phyloP scores from a whole-genome alignment of 2,797 vertebrate genomes.

The Rhabdomys pumilio region DNA sequence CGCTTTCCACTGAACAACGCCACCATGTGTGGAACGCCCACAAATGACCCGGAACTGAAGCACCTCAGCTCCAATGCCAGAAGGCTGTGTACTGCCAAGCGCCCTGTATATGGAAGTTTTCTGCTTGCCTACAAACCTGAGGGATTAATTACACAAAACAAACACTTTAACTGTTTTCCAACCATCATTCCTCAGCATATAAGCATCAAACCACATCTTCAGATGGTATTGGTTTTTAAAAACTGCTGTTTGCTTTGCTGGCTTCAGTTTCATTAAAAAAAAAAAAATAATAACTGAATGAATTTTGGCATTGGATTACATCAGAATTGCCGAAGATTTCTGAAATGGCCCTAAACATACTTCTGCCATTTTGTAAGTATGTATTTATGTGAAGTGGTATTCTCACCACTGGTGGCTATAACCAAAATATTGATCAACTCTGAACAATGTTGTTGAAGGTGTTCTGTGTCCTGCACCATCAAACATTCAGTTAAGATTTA shows the following conservation, averaged over 20 bases:
- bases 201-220: background rate
- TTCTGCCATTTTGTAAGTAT: background rate
- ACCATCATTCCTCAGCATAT: background rate
- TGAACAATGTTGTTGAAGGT: background rate
- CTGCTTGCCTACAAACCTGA: background rate
- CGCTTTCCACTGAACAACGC: background rate
- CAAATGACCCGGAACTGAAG: too few relatives aligned
- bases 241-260: background rate
- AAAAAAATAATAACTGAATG: background rate
- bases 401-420: too few relatives aligned
- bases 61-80: background rate
- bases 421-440: slow-evolving; percentile 8
- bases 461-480: background rate
- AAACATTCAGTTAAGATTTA: background rate
- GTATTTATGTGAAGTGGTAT: background rate
- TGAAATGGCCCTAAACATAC: background rate
- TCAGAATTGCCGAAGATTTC: background rate
- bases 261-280: background rate
- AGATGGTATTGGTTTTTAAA: background rate
- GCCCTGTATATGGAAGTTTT: background rate
- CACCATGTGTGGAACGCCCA: accelerated
- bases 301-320: background rate
- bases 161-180: background rate
- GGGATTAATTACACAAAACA: background rate
- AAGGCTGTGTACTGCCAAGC: accelerated